Conservation (phyloP, 2,113 vertebrate genomes). For the Ceyx margarethae region DNA sequence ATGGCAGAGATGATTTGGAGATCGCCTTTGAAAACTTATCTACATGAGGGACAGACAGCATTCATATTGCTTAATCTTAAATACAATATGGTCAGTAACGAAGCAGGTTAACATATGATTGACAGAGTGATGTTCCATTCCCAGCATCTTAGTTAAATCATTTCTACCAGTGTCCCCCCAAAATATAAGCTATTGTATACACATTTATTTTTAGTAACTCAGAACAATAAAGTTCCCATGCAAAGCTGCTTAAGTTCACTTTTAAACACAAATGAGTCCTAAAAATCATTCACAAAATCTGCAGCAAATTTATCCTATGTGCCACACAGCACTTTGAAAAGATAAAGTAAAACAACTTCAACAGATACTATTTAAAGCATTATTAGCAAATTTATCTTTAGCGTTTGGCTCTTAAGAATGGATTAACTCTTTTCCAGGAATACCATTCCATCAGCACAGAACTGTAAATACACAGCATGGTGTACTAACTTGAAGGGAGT, state of each 20-base stretch:
- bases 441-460: neutral
- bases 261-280: neutral
- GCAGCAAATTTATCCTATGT: neutral
- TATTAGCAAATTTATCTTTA: slow-evolving; percentile 4
- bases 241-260: neutral
- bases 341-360: neutral
- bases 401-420: slow-evolving; percentile 6
- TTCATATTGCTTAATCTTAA: slow-evolving; percentile 48
- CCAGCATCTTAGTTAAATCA: neutral
- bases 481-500: slow-evolving; percentile 27
- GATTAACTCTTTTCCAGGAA: neutral
- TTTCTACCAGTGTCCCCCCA: neutral
- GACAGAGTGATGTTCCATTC: slow-evolving; percentile 27
- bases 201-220: neutral
- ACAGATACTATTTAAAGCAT: neutral
- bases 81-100: slow-evolving; percentile 36
- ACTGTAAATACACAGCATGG: neutral
- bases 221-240: neutral
- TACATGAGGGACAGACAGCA: slow-evolving; percentile 53
- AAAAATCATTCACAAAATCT: neutral
- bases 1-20: slow-evolving; percentile 60
- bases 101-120: slow-evolving; percentile 33
- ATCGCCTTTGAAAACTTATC: slow-evolving; percentile 72
- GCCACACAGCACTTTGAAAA: neutral
- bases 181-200: neutral